A percentile compares a stretch with the other conserved stretches of the same genome.
These are phyloP conservation scores for Xenopus borealis DNA, from an alignment of 2,113 vertebrate genomes.

Conservation along the genomic window DNA sequence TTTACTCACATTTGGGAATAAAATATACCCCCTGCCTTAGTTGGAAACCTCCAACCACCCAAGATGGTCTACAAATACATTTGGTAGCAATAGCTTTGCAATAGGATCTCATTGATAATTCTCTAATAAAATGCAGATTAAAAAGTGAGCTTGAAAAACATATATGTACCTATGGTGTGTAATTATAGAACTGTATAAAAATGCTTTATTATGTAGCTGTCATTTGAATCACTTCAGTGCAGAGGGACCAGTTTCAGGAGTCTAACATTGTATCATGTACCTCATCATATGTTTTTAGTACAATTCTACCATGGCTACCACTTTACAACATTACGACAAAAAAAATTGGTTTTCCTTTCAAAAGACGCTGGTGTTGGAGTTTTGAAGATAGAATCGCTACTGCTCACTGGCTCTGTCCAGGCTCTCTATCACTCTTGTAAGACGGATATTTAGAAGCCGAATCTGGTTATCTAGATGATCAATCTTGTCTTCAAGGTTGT, in stretches of 20 bases:
- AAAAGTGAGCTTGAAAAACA: no score
- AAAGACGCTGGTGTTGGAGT: slow-evolving; percentile 19
- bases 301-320: no score
- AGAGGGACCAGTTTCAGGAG: no score
- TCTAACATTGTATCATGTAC: no score
- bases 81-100: neutral
- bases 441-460: slow-evolving; percentile 89
- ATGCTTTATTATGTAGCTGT: no score
- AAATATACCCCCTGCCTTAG: neutral
- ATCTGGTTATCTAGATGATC: slow-evolving; percentile 92
- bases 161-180: no score
- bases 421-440: slow-evolving; percentile 85
- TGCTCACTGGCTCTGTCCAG: slow-evolving; percentile 79
- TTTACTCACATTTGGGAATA: neutral
- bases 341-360: slow-evolving; percentile 20
- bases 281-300: no score
- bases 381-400: slow-evolving; percentile 48
- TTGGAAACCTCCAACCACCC: neutral
- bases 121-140: no score
- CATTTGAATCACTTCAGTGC: no score
- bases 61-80: neutral
- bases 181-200: no score
- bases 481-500: slow-evolving; percentile 89
- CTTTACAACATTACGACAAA: no score
- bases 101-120: neutral